These are phyloP conservation scores for Araneus ventricosus DNA, from an alignment of 1,140 invertebrate species.

Conservation along the genomic window DNA sequence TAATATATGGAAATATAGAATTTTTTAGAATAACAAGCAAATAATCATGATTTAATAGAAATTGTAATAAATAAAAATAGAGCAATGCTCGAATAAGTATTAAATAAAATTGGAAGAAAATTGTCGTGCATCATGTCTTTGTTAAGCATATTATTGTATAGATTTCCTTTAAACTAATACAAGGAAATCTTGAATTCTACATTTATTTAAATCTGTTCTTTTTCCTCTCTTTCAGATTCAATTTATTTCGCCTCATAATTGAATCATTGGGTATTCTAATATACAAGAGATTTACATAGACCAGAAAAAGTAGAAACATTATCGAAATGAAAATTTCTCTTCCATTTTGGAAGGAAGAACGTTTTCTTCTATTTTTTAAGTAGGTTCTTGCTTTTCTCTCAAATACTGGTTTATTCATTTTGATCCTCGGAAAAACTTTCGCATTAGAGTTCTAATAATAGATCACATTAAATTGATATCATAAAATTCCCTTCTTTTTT, in stretches of 20 bases:
- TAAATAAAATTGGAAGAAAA: too few relatives aligned
- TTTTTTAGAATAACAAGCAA: too few relatives aligned
- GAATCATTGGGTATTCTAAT: not conserved
- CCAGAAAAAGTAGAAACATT: not conserved
- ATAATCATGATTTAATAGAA: too few relatives aligned
- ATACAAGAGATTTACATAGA: not conserved
- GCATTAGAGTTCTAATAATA: slow-evolving; percentile 10
- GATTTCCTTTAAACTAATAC: too few relatives aligned
- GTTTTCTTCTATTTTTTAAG: not conserved
- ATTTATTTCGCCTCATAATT: not conserved
- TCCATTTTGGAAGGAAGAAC: not conserved
- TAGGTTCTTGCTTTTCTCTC: not conserved
- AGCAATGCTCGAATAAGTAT: too few relatives aligned
- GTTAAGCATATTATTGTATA: too few relatives aligned
- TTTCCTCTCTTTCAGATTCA: not conserved
- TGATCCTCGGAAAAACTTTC: not conserved
- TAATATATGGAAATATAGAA: too few relatives aligned
- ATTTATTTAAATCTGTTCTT: too few relatives aligned
- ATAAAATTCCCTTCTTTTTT: not conserved
- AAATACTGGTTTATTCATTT: not conserved
- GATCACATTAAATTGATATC: not conserved
- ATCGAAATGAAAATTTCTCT: not conserved
- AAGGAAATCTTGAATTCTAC: too few relatives aligned
- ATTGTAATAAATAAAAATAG: too few relatives aligned
- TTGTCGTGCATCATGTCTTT: too few relatives aligned